phyloP scores from a whole-genome alignment of 2,888 invertebrate genomes.

The Cephus sareptanus region DNA sequence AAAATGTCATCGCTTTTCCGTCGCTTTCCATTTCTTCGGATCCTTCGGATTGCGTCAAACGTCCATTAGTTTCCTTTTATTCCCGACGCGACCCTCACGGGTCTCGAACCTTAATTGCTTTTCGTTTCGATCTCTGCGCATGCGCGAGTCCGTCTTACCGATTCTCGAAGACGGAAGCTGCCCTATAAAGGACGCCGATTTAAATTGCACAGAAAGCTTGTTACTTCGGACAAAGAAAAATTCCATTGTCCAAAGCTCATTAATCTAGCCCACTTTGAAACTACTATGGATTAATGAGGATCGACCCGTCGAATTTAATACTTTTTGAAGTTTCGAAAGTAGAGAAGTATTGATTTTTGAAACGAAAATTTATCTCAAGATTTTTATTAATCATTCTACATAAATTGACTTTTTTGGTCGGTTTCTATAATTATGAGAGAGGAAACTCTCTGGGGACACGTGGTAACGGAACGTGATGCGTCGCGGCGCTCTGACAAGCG shows the following conservation, averaged over 20 bases:
- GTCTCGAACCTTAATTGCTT: neutral
- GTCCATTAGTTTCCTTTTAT: neutral
- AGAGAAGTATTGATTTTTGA: neutral
- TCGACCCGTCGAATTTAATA: neutral
- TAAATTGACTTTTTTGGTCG: no score
- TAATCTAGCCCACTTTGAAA: neutral
- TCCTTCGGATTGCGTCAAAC: neutral
- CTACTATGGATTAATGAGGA: neutral
- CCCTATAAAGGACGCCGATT: neutral
- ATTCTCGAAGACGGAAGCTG: neutral
- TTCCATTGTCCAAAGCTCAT: neutral
- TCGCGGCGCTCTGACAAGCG: neutral
- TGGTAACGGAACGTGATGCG: neutral
- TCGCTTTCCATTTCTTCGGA: neutral
- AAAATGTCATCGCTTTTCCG: no score
- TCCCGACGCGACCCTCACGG: neutral
- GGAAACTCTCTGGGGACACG: neutral
- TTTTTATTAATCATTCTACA: no score
- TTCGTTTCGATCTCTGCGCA: neutral
- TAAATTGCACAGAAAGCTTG: neutral
- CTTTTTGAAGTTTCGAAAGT: neutral
- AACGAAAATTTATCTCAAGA: neutral
- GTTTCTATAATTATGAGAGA: neutral
- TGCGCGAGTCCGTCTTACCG: neutral
- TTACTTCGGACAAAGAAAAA: neutral